A percentile compares a stretch with the other conserved stretches of the same genome.
phyloP scores from a whole-genome alignment of 2,113 vertebrate species.

The Sitta europaea region DNA sequence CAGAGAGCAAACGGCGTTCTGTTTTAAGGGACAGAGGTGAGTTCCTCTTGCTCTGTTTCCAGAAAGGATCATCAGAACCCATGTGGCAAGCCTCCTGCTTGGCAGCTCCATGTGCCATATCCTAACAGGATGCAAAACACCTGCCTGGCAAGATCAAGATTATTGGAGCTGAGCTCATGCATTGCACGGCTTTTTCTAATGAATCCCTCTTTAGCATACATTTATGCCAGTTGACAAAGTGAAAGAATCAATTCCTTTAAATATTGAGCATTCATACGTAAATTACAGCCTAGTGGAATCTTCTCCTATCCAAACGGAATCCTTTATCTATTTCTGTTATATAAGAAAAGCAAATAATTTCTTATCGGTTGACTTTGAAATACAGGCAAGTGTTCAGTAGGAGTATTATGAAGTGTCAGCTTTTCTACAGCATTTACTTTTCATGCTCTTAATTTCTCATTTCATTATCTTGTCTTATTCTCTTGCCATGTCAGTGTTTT shows the following conservation, averaged over 20 bases:
- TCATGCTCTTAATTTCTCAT: slow-evolving; percentile 66
- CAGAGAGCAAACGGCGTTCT: fast-evolving
- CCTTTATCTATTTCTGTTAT: slow-evolving; percentile 67
- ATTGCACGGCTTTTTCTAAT: slow-evolving; percentile 32
- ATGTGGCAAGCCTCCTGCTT: neutral
- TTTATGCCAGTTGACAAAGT: slow-evolving; percentile 58
- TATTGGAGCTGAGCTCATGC: slow-evolving; percentile 37
- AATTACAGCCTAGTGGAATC: slow-evolving; percentile 58
- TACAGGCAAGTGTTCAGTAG: slow-evolving; percentile 32
- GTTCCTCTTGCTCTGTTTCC: neutral
- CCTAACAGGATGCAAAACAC: slow-evolving; percentile 37
- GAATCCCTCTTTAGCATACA: slow-evolving; percentile 64
- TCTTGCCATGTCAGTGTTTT: slow-evolving; percentile 59
- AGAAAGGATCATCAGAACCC: neutral
- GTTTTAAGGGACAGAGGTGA: neutral
- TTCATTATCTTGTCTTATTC: slow-evolving; percentile 59
- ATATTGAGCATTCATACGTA: slow-evolving; percentile 57
- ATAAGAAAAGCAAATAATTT: slow-evolving; percentile 64
- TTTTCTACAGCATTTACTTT: slow-evolving; percentile 54
- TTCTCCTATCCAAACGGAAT: slow-evolving; percentile 31
- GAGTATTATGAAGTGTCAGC: slow-evolving; percentile 64
- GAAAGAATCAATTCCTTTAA: slow-evolving; percentile 64
- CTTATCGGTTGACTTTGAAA: slow-evolving; percentile 62
- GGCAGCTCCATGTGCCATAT: neutral
- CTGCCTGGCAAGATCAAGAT: slow-evolving; percentile 45